Evolutionary conservation across 1,140 invertebrate genomes (phyloP).

Genomic region (Chionoecetes opilio): DNA sequence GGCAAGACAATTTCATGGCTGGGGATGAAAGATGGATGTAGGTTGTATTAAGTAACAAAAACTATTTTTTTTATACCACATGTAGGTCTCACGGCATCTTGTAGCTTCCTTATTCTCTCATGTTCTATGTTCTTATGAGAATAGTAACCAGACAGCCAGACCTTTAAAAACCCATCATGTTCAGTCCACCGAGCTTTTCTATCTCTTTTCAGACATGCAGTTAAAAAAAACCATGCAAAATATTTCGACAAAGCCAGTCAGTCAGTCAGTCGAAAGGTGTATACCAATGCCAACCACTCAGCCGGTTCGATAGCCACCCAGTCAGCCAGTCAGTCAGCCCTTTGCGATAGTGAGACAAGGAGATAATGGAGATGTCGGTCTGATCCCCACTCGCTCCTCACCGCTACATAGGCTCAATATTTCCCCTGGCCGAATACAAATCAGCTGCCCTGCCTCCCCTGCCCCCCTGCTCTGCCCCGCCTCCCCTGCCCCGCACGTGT

Average conservation of each 20-base stretch:
- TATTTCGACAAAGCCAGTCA: background rate
- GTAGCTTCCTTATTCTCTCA: no score
- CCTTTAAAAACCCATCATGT: no score
- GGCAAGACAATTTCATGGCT: no score
- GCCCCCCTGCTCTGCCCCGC: background rate
- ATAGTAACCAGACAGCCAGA: no score
- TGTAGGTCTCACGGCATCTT: no score
- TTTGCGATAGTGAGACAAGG: background rate
- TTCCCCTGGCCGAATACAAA: background rate
- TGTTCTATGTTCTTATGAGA: no score
- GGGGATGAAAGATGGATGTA: no score
- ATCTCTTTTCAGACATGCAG: background rate
- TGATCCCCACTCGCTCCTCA: background rate
- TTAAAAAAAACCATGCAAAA: background rate
- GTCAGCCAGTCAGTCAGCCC: background rate
- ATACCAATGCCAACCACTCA: background rate
- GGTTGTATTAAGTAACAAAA: no score
- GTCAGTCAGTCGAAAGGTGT: background rate
- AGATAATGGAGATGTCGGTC: background rate
- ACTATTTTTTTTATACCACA: no score
- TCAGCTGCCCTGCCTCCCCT: background rate
- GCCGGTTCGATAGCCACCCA: background rate
- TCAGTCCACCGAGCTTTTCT: no score
- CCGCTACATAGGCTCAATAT: background rate
- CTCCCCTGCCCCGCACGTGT: background rate